Base-by-base conservation (phyloP, 2,797 vertebrate species). In the Petrocephalus schoutedeni region DNA sequence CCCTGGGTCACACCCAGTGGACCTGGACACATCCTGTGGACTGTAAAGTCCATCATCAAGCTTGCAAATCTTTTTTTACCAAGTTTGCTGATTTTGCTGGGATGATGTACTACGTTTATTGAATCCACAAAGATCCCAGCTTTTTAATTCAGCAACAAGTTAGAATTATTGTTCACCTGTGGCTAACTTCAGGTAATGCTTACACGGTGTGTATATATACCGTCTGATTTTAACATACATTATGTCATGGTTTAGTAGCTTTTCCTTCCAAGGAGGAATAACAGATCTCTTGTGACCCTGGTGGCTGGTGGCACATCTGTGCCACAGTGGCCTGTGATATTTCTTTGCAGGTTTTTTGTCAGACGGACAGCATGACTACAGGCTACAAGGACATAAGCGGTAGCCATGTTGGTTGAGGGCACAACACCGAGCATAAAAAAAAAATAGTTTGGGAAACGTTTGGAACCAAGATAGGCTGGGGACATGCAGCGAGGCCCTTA, bases 401-500 rank as follows among this genome's bases (percentile, higher is more conserved):
- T 53, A 67, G 86, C 86, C 71, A 53, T 74, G 36, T 74, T 80
- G 88, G 57, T 21, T 41, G 57, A 86, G 9, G 56, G 4, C 19
- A 32, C 36, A 59, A 61, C 54, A 59, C 85, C 41, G 53, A 58
- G 12, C 28, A 8, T 41, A 8, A 41, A 59, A 58, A 86, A 58
- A 58, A 28, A 58, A 58, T 9, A 41, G 16, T 86, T 59, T 36
- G 32, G 56, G 36, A 19, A 45, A 86, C 57, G 88, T 87, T 54
- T 87, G 85, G 88, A 71, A 54, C 12, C 9, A 90, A 93, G 92
- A 89, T 64, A 89, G 90, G 84, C 45, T 51, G 90, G 86, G 71
- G 91, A 91, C 86, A 89, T 87, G 86, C 74, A 84, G 88, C 14
- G 6, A n/a, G 91, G 90, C 90, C 54, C 89, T 91, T 97, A 99